Evolutionary conservation across 2,113 vertebrate species (phyloP), one percentile per base, ranked within the genome.

Genomic region (Quiscalus mexicanus): DNA sequence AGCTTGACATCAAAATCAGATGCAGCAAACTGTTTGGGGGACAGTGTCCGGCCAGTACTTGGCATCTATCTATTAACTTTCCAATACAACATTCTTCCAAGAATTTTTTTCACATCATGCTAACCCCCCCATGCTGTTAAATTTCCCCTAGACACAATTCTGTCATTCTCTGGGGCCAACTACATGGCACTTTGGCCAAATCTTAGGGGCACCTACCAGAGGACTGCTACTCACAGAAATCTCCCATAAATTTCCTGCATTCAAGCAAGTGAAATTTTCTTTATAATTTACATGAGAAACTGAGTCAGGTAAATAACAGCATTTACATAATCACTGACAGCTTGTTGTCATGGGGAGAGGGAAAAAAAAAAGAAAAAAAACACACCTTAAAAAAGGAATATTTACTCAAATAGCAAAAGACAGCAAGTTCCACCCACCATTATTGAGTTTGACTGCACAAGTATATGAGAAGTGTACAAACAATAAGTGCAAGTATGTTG

Each of bases 341-440:
- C 41, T 84, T 75, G 12, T 27, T 44, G 33, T 11, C 35, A 7
- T 7, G 2, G 2, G 5, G 4, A 15, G 6, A 58, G 15, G 3
- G 4, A 12, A 20, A 27, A 24, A 30, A 33, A 27, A 7, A 0
- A n/a, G n/a, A n/a, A 8, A 52, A 52, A 47, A 56, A 5, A 0
- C 35, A 69, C 10, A 55, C 11, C 25, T 76, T 85, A 47, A 69
- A 73, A 63, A 73, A 6, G 8, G 18, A 42, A 35, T 0, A 0
- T 70, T 92, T 56, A 81, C 18, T 71, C 37, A 53, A 87, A 64
- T 3, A 60, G 37, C 10, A 41, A 60, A 67, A 84, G 19, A 27
- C 19, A 21, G 24, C 0, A 5, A 71, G 50, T 58, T 74, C 11
- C 30, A 91, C 19, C 10, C 33, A 89, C 15, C 39, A 49, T 53